phyloP scores from a whole-genome alignment of 2,888 invertebrate species.

The Caenorhabditis doughertyi region DNA sequence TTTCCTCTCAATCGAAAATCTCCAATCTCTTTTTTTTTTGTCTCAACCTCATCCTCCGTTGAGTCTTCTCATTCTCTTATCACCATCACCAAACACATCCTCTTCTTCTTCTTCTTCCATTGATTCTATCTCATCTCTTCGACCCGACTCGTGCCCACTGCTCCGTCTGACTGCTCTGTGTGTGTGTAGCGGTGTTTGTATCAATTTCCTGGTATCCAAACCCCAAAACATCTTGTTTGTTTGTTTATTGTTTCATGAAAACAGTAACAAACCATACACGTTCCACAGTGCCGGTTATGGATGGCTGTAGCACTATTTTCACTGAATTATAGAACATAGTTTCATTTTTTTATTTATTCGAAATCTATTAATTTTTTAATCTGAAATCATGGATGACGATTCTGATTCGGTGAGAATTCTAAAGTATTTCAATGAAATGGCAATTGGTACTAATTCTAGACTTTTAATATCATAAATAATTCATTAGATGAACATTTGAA shows the following conservation, averaged over 20 bases:
- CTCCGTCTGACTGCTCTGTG: slow-evolving; percentile 43
- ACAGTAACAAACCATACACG: slow-evolving; percentile 6
- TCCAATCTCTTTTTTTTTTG: slow-evolving; percentile 25
- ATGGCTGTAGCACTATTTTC: slow-evolving; percentile 11
- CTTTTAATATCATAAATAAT: not conserved
- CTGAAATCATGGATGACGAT: slow-evolving; percentile 51
- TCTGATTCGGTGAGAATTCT: slow-evolving; percentile 51
- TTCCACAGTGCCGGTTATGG: slow-evolving; percentile 34
- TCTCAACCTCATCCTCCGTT: slow-evolving; percentile 20
- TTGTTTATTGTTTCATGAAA: slow-evolving; percentile 18
- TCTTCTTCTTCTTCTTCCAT: slow-evolving; percentile 32
- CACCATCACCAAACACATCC: slow-evolving; percentile 30
- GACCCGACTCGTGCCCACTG: slow-evolving; percentile 51
- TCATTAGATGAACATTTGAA: not conserved
- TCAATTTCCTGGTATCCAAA: slow-evolving; percentile 59
- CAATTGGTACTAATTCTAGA: not conserved
- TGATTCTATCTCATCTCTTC: slow-evolving; percentile 40
- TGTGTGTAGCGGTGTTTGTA: slow-evolving; percentile 50
- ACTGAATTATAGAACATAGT: slow-evolving; percentile 28
- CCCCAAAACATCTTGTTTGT: slow-evolving; percentile 41
- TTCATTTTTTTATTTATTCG: slow-evolving; percentile 31
- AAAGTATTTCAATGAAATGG: not conserved
- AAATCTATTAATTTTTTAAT: slow-evolving; percentile 24
- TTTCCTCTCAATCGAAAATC: not conserved
- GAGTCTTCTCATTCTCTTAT: slow-evolving; percentile 42